Evolutionary conservation across 2,113 vertebrate genomes (phyloP), one percentile per base, ranked within the genome.

Genomic region (Pterocles gutturalis): DNA sequence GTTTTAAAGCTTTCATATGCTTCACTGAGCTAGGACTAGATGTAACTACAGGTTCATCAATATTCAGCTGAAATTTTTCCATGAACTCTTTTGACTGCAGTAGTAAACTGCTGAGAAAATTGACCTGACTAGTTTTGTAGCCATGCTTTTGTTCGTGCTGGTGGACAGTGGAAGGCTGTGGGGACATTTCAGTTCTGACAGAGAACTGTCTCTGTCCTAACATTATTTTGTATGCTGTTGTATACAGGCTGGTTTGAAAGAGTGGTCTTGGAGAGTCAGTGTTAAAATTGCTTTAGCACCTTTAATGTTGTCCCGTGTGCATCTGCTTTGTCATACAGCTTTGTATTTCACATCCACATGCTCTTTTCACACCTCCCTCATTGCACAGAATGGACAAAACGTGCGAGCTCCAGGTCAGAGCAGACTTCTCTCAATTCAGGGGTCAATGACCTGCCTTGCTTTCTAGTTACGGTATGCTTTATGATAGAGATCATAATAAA

Each of bases 401-500:
- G 20, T 51, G 80, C 55, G 75, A 91, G 43, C 29, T 87, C 18
- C 26, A 11, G 20, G 51, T 78, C 43, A 87, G 34, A 84, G 64
- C 1, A 0, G 58, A 48, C 19, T 25, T 69, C 16, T 64, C 51
- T 73, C 64, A 65, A 4, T 70, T 48, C 80, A 60, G 20, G 72
- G 9, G 15, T 38, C 82, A 46, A n/a, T n/a, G 65, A 25, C 46
- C 18, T 72, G 41, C 25, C 55, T 90, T 64, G 45, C n/a, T 95
- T 81, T 38, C 36, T 66, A 18, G 13, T 66, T 46, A 73, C 64
- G 38, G 15, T 45, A 25, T 65, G 24, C 58, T 86, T 83, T 61
- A 13, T 72, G 20, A 54, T 17, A 60, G 26, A 36, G 7, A 64
- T 58, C 38, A 70, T 4, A 0, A 0, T 4, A 0, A 0, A 21